Conservation (phyloP, 2,888 invertebrate genomes). For the Micoletzkya japonica region DNA sequence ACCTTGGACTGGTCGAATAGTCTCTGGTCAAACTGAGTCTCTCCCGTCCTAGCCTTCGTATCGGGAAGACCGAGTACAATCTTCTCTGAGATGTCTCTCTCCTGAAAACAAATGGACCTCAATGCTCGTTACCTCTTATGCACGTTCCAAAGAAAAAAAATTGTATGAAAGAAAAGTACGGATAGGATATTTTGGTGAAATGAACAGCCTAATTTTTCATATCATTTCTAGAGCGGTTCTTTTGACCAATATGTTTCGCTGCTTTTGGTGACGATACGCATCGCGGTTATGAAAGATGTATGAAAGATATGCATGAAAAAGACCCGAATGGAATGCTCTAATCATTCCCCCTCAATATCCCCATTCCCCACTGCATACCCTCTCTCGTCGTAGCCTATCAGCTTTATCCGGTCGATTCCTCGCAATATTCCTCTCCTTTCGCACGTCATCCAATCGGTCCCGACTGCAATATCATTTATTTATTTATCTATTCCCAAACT, state of each 20-base stretch:
- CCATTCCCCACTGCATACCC: too few species aligned
- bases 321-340: too few species aligned
- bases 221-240: too few species aligned
- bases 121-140: too few species aligned
- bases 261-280: too few species aligned
- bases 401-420: slow-evolving; percentile 89
- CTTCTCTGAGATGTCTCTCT: slow-evolving; percentile 96
- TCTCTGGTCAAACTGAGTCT: slow-evolving; percentile 82
- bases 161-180: neutral
- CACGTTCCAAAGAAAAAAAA: too few species aligned
- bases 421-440: slow-evolving; percentile 84
- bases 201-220: neutral
- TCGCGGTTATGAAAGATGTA: too few species aligned
- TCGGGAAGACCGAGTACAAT: slow-evolving; percentile 95
- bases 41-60: slow-evolving; percentile 66
- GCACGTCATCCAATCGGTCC: slow-evolving; percentile 59
- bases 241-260: too few species aligned
- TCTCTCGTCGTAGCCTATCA: slow-evolving; percentile 72
- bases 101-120: slow-evolving; percentile 70
- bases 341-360: too few species aligned
- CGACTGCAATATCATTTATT: slow-evolving; percentile 42
- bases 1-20: slow-evolving; percentile 82
- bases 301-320: too few species aligned
- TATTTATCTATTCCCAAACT: too few species aligned
- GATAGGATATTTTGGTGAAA: too few species aligned